phyloP scores from a whole-genome alignment of 1,140 invertebrate genomes.

The Frieseomelitta varia region DNA sequence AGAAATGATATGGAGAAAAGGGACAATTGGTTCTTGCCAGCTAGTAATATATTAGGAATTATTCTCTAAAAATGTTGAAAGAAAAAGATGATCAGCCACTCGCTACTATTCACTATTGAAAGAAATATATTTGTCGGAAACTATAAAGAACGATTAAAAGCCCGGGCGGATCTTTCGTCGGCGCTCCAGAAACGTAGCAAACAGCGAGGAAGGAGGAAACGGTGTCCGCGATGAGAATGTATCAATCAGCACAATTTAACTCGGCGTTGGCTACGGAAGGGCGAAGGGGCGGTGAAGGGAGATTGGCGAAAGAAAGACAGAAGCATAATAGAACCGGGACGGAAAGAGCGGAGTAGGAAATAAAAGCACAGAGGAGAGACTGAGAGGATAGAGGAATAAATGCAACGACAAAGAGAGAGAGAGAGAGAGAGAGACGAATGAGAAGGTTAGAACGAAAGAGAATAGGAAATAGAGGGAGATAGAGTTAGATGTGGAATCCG shows the following conservation, averaged over 20 bases:
- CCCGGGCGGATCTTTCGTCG: not conserved
- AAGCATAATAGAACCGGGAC: slow-evolving; percentile 7
- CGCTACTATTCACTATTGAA: not conserved
- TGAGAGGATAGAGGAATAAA: slow-evolving; percentile 4
- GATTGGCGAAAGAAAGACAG: not conserved
- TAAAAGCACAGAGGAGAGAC: not conserved
- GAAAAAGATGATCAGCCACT: not conserved
- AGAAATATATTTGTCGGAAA: not conserved
- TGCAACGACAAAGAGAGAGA: not conserved
- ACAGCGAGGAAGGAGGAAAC: slow-evolving; percentile 36
- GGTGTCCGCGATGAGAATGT: slow-evolving; percentile 27
- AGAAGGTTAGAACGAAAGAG: not conserved
- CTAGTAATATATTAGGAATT: no score
- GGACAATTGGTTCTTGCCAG: no score
- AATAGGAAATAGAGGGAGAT: not conserved
- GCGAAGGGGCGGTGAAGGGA: not conserved
- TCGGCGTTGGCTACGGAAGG: not conserved
- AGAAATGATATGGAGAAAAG: no score
- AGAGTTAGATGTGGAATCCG: not conserved
- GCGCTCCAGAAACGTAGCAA: not conserved
- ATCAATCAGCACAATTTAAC: slow-evolving; percentile 39
- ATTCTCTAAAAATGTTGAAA: no score
- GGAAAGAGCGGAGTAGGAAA: slow-evolving; percentile 17
- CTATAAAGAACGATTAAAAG: not conserved
- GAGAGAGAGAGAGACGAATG: not conserved